Evolutionary conservation across 2,113 vertebrate genomes (phyloP), one percentile per base, ranked within the genome.

Genomic region (Petroica traversi): DNA sequence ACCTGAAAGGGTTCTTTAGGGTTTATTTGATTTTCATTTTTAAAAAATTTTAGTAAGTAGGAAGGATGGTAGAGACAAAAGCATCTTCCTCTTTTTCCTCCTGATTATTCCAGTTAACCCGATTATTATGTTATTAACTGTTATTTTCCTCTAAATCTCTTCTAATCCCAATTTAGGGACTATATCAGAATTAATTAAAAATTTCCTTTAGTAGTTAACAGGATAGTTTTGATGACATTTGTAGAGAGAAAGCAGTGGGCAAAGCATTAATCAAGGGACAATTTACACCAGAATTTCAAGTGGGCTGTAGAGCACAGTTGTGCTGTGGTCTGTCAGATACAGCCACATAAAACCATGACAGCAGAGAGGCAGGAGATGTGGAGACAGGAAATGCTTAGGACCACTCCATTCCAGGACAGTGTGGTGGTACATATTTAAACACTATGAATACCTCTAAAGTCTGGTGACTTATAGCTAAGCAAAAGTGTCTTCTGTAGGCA

Each of bases 41-140:
- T 14, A 3, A 8, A 11, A 3, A 8, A 11, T 62, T 78, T n/a
- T 8, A 43, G 26, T 36, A 78, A n/a, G 15, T 14, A 3, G 6
- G 8, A 4, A 19, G 10, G 4, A 13, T 62, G 19, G 5, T 36
- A 33, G 0, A 0, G 24, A 45, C 19, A 74, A 66, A 92, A 66
- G 1, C 40, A 20, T 51, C 51, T 77, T 67, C 17, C 12, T 83
- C 5, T 85, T 67, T 58, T 62, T 46, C 4, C 4, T 33, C 43
- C 48, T 55, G 12, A 54, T 74, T 74, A 68, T 63, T 85, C n/a
- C 4, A 2, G 14, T 54, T 79, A 89, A 57, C 31, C 29, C 43
- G 18, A 64, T 73, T 69, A 73, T 46, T 76, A 33, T 1, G 1
- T 52, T 75, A 75, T 63, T 78, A 78, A 59, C 40, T 55, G 15